Base-by-base conservation (phyloP, 1,140 invertebrate species). In the Ectropis grisescens region DNA sequence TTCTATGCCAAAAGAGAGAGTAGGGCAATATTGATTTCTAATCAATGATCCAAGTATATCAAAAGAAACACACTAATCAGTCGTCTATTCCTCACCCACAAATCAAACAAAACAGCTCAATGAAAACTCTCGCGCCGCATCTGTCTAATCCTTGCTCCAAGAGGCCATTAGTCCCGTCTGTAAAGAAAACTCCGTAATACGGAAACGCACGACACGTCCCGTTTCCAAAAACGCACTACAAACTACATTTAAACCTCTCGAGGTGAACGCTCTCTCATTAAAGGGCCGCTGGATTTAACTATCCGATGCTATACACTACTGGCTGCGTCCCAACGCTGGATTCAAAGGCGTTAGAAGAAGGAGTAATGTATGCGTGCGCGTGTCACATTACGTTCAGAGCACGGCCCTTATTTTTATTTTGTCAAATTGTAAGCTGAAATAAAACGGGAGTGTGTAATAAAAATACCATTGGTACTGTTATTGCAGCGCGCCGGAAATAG, bases 381-480 rank as follows among this genome's bases (percentile, higher is more conserved):
- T 78, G 70, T 78, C 70, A 59, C 58, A 61, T 78, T 78, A 75
- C 70, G 50, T 24, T 3, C 26, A 49, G 66, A n/a, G 58, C 67
- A 65, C 64, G n/a, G n/a, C 74, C 58, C 53, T 71, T 75, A 71
- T 69, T 75, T 74, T 79, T 72, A 74, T 76, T 79, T 74, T 74
- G 71, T 79, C 66, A 79, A 79, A 79, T 79, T 70, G 68, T 75
- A 75, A 55, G 16, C 74, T 74, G 69, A 80, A 80, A 80, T 76
- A 72, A 72, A 72, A 68, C 67, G 50, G 61, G 58, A 52, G 53
- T 47, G 53, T 52, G 47, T 60, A 80, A 80, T 80, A 80, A 80
- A 76, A 80, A 76, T 80, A 80, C 69, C 68, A 66, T 65, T 39
- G 58, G 69, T 75, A 71, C 60, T 72, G 67, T 69, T 74, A 76